A percentile compares a stretch with the other conserved stretches of the same genome.
Evolutionary conservation across 1,140 invertebrate genomes (phyloP).

Genomic region (Acromyrmex charruanus): DNA sequence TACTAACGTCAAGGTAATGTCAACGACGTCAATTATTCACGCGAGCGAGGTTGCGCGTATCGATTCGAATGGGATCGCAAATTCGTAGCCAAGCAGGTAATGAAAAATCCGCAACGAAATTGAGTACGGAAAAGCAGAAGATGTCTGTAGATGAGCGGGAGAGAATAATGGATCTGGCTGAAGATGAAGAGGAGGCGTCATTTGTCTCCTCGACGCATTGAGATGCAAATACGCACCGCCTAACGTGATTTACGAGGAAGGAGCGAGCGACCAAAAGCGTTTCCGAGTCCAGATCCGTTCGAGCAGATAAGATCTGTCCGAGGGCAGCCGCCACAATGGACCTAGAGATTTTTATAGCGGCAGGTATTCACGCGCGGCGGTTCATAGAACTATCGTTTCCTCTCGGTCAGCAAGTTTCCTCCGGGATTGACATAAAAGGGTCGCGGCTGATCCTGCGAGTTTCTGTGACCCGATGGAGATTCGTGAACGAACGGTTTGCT

Average conservation of each 20-base stretch:
- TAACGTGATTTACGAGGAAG: conserved; percentile 76
- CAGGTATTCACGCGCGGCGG: neutral
- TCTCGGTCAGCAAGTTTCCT: conserved; percentile 42
- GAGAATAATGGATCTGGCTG: neutral
- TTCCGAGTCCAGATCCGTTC: conserved; percentile 53
- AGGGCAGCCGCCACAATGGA: conserved; percentile 61
- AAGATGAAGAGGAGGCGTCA: conserved; percentile 30
- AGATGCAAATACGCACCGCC: conserved; percentile 75
- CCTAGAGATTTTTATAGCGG: conserved; percentile 57
- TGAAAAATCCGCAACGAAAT: neutral
- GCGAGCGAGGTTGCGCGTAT: neutral
- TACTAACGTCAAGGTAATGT: neutral
- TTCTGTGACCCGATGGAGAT: neutral
- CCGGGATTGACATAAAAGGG: conserved; percentile 6
- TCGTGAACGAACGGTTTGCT: conserved; percentile 1
- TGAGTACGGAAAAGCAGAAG: neutral
- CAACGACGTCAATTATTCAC: conserved; percentile 21
- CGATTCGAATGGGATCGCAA: neutral
- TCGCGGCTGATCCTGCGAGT: conserved; percentile 27
- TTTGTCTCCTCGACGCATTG: conserved; percentile 66
- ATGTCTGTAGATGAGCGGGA: neutral
- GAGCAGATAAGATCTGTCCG: conserved; percentile 71
- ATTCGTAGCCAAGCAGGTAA: neutral
- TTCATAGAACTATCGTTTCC: conserved; percentile 18
- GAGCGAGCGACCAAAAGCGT: conserved; percentile 57